Evolutionary conservation across 2,888 invertebrate species (phyloP).

Genomic region (Oxycera nigricornis): DNA sequence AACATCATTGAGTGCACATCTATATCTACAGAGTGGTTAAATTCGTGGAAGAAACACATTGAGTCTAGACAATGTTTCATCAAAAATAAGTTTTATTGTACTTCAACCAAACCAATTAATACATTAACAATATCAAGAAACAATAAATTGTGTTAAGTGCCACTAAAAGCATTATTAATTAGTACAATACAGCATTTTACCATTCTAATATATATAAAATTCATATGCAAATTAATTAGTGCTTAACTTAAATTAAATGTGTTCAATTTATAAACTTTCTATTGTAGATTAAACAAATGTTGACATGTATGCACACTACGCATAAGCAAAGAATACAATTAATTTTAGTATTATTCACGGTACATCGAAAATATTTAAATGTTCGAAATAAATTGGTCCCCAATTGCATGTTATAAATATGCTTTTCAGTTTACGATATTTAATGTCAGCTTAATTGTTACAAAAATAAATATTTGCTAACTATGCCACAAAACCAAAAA

Average conservation of each 20-base stretch:
- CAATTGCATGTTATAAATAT: neutral
- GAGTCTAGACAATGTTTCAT: neutral
- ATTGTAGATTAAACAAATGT: no score
- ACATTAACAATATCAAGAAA: conserved; percentile 4
- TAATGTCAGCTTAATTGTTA: no score
- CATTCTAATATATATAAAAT: neutral
- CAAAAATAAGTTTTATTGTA: neutral
- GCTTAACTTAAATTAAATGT: neutral
- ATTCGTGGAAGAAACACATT: neutral
- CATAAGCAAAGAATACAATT: no score
- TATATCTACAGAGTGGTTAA: no score
- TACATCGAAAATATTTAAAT: no score
- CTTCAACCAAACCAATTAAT: neutral
- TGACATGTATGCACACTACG: no score
- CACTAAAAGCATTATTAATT: conserved; percentile 7
- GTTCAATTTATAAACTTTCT: no score
- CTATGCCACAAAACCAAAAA: no score
- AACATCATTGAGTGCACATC: no score
- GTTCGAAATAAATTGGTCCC: conserved; percentile 3
- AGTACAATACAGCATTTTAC: neutral
- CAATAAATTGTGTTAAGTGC: conserved; percentile 10
- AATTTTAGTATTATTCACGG: no score
- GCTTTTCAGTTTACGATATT: neutral
- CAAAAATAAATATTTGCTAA: no score
- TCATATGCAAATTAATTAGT: neutral